Conservation (phyloP, 2,888 invertebrate species). For the Cyaniris semiargus region DNA sequence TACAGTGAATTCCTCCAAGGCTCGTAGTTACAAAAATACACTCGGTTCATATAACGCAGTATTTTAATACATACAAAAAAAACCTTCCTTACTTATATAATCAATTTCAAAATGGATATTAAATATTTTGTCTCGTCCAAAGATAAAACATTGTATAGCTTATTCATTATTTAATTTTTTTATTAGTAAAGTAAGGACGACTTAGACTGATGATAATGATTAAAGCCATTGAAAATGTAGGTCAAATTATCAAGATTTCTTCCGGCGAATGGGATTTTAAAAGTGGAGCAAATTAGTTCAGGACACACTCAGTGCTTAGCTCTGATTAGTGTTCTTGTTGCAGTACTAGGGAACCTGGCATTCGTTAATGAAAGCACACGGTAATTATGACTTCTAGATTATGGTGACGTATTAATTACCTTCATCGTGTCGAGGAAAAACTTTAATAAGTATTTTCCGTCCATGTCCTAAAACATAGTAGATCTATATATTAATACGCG, state of each 20-base stretch:
- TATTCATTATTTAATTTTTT: no score
- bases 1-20: no score
- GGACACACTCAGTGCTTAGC: neutral
- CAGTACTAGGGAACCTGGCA: neutral
- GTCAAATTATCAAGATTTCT: constrained; percentile 1
- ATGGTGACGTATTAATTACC: neutral
- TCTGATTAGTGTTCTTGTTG: constrained; percentile 15
- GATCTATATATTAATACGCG: no score
- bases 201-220: neutral
- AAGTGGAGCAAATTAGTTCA: constrained; percentile 13
- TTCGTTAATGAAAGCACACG: neutral
- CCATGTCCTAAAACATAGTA: no score
- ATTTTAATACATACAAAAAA: no score
- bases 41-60: no score
- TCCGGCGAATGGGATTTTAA: neutral
- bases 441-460: neutral
- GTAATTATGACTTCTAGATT: neutral
- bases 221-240: neutral
- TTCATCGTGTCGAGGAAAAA: neutral
- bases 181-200: no score
- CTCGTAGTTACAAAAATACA: no score
- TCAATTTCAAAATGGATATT: no score
- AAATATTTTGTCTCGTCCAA: no score
- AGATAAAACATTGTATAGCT: no score
- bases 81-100: no score